Evolutionary conservation across 1,140 invertebrate genomes (phyloP).

Genomic region (Ooceraea biroi): DNA sequence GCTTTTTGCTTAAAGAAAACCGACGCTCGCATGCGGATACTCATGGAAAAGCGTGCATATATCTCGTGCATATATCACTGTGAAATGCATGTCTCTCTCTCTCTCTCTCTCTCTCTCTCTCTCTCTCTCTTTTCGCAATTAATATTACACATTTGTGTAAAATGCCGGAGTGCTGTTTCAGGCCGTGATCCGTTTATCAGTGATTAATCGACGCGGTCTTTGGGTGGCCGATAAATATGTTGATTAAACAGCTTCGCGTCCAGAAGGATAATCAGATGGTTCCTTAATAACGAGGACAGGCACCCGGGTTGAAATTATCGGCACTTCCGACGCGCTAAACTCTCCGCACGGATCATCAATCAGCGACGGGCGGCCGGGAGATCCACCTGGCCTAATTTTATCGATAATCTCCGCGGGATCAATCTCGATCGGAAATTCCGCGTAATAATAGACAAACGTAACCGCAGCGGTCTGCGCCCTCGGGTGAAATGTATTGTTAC

Average conservation of each 20-base stretch:
- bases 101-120: too few species aligned
- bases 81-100: neutral
- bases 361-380: constrained; percentile 56
- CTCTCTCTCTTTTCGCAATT: constrained; percentile 1
- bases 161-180: neutral
- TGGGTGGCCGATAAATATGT: constrained; percentile 62
- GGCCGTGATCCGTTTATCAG: neutral
- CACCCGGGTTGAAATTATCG: constrained; percentile 73
- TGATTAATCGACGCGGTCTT: constrained; percentile 44
- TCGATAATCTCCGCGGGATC: constrained; percentile 65
- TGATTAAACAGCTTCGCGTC: constrained; percentile 36
- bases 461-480: constrained; percentile 43
- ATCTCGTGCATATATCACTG: neutral
- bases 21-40: constrained; percentile 15
- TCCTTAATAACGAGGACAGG: constrained; percentile 71
- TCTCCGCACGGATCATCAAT: constrained; percentile 69
- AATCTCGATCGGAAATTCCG: constrained; percentile 70
- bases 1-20: constrained; percentile 47
- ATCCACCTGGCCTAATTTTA: constrained; percentile 75
- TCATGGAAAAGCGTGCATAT: constrained; percentile 8
- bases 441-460: constrained; percentile 74
- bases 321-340: constrained; percentile 77
- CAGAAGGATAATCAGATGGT: constrained; percentile 64
- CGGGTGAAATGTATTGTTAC: constrained; percentile 6
- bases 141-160: constrained; percentile 18